phyloP scores from a whole-genome alignment of 2,797 vertebrate species.

The Agapornis canus region DNA sequence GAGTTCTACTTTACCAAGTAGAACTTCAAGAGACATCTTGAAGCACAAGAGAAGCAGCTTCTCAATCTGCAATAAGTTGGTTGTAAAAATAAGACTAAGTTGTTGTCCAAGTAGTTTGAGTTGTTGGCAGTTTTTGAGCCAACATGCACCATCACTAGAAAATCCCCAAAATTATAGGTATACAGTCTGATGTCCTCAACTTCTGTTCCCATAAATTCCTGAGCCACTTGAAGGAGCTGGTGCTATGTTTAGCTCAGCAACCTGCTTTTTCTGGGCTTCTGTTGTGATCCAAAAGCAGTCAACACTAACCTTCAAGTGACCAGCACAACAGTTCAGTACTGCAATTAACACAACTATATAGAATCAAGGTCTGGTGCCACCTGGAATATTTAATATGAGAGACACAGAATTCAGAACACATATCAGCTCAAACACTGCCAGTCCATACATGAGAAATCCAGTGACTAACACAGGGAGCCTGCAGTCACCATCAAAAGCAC shows the following conservation, averaged over 20 bases:
- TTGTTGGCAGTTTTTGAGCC: background rate
- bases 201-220: background rate
- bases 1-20: background rate
- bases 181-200: background rate
- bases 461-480: background rate
- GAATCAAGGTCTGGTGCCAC: background rate
- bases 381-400: background rate
- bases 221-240: background rate
- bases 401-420: background rate
- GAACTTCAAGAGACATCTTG: background rate
- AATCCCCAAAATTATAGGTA: background rate
- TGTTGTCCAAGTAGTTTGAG: background rate
- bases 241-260: background rate
- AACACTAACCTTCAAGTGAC: background rate
- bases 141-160: background rate
- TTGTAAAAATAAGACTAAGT: background rate
- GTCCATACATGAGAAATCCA: background rate
- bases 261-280: background rate
- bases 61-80: background rate
- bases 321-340: background rate
- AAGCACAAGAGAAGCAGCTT: background rate
- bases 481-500: background rate
- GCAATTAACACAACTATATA: background rate
- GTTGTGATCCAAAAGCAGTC: background rate
- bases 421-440: background rate